Base-by-base conservation (phyloP, 1,140 invertebrate species). In the Bombus waltoni region DNA sequence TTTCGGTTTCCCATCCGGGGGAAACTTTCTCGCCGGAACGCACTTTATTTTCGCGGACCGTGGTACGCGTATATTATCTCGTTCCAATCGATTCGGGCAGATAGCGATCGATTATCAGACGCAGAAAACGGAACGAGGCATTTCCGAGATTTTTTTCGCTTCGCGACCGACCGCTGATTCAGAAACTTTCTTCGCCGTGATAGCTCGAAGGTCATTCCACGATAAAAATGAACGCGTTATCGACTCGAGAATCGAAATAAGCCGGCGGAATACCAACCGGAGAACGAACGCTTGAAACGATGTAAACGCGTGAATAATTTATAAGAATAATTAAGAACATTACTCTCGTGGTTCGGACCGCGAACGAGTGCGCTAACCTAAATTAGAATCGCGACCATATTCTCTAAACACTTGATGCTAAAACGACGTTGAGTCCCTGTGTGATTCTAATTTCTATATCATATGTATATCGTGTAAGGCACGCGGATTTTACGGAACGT, bases 381-480 rank as follows among this genome's bases (percentile, higher is more conserved):
- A 75, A 68, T 59, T 62, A 57, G 6, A 62, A 72, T 47, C n/a
- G 72, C 71, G 40, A 72, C 10, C 57, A 25, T 62, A 77, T 44
- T 38, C 18, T 22, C 35, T 76, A 76, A 77, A 78, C 40, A 40
- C 15, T 57, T 44, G 35, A 32, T 35, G 32, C 22, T 62, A 28
- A 5, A 28, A 74, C 40, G 6, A 68, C 15, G 6, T 25, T 28
- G 40, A 38, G 70, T 70, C 62, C 40, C 11, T 81, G 22, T 76
- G 47, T 44, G 65, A 42, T 35, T 78, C 40, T 57, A 65, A 79
- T 32, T 72, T 78, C 32, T 59, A 38, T 38, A 15, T 75, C 15
- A 35, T 28, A 57, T 28, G n/a, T 74, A 40, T 75, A 35, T 75
- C 35, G 83, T 85, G 83, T 91, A 93, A 93, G 91, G 92, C 91